A percentile compares a stretch with the other conserved stretches of the same genome.
phyloP scores from a whole-genome alignment of 2,797 vertebrate genomes.

The Dryobates pubescens region DNA sequence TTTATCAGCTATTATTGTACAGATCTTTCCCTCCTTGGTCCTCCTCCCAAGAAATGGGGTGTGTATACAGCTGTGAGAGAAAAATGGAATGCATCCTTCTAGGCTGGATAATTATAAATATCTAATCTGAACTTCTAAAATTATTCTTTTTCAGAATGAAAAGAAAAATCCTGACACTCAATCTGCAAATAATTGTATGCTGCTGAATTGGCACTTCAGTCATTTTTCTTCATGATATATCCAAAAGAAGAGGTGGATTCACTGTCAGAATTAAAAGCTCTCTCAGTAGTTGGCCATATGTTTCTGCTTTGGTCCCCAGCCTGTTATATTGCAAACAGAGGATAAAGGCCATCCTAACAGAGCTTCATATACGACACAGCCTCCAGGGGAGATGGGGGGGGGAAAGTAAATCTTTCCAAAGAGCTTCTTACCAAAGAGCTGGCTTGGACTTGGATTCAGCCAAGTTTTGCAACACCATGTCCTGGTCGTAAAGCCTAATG shows the following conservation, averaged over 20 bases:
- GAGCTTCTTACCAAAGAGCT: background rate
- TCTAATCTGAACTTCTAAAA: background rate
- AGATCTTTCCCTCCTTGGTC: background rate
- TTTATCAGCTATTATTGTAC: background rate
- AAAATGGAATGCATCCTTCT: slow-evolving; percentile 12
- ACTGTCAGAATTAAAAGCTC: slow-evolving; percentile 35
- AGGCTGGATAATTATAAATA: background rate
- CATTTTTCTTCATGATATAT: slow-evolving; percentile 13
- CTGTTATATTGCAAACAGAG: background rate
- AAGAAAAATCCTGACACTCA: background rate
- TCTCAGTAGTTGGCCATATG: slow-evolving; percentile 24
- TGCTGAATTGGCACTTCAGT: slow-evolving; percentile 16
- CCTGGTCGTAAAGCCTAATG: background rate
- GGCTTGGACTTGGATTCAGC: background rate
- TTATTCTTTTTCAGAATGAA: background rate
- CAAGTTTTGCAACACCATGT: background rate
- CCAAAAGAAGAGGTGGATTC: slow-evolving; percentile 35
- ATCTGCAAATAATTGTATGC: slow-evolving; percentile 36
- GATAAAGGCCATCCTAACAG: background rate
- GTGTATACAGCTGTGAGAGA: background rate
- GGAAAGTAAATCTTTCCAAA: background rate
- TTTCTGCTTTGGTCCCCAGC: slow-evolving; percentile 48
- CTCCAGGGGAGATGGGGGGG: background rate
- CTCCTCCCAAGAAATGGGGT: background rate
- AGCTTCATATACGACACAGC: background rate